Conservation (phyloP, 2,888 invertebrate genomes). For the Chironomus tentans region DNA sequence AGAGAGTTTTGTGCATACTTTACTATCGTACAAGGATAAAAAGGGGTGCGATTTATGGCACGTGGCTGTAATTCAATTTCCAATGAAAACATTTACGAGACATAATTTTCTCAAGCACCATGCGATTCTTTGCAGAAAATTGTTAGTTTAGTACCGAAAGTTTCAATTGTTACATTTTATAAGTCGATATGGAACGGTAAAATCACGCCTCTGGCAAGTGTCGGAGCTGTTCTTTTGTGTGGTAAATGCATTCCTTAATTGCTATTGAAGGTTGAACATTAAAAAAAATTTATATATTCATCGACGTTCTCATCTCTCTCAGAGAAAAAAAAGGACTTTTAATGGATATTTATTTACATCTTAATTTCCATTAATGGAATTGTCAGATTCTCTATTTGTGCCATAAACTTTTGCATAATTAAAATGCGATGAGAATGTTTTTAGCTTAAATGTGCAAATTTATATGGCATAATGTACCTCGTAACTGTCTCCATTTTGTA, state of each 20-base stretch:
- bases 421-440: constrained; percentile 10
- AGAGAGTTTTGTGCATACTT: not conserved
- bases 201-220: constrained; percentile 24
- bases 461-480: not conserved
- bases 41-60: constrained; percentile 10
- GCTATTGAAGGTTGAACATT: constrained; percentile 4
- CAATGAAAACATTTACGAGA: constrained; percentile 11
- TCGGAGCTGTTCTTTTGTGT: constrained; percentile 16
- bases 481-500: constrained; percentile 24
- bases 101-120: not conserved
- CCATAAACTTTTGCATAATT: constrained; percentile 19
- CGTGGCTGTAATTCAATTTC: constrained; percentile 21
- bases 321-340: not conserved
- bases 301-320: too few species aligned
- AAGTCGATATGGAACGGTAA: constrained; percentile 1
- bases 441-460: constrained; percentile 5
- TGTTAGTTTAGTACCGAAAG: constrained; percentile 15
- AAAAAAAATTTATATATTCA: not conserved
- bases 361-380: constrained; percentile 21
- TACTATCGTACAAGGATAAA: not conserved
- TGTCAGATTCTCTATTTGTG: not conserved
- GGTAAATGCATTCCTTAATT: constrained; percentile 9
- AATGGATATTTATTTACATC: constrained; percentile 18
- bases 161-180: not conserved
- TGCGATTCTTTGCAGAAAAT: not conserved